Conservation (phyloP, 2,113 vertebrate genomes). For the Festucalex cinctus region DNA sequence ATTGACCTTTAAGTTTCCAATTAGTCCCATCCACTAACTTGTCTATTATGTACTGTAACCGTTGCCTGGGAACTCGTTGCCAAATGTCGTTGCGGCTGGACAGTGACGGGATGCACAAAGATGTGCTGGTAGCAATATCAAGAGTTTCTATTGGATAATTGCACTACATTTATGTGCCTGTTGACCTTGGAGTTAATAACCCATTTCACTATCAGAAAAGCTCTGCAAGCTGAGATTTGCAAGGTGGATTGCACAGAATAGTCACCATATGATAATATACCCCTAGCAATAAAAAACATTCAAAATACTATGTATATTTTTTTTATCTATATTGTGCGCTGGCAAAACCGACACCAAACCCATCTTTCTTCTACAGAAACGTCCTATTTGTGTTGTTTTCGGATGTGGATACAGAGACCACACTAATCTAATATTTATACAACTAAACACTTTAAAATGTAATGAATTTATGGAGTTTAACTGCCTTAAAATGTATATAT, state of each 20-base stretch:
- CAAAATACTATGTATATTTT: too few species aligned
- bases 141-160: slow-evolving; percentile 22
- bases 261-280: neutral
- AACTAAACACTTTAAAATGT: too few species aligned
- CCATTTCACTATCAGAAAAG: slow-evolving; percentile 21
- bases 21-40: slow-evolving; percentile 6
- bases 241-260: slow-evolving; percentile 17
- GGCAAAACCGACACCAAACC: too few species aligned
- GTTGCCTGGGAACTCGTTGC: slow-evolving; percentile 26
- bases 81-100: slow-evolving; percentile 24
- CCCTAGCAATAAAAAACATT: neutral
- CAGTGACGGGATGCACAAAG: slow-evolving; percentile 22
- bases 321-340: too few species aligned
- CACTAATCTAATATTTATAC: too few species aligned
- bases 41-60: slow-evolving; percentile 17
- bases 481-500: too few species aligned
- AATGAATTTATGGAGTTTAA: too few species aligned
- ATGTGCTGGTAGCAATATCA: slow-evolving; percentile 28
- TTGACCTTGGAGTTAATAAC: slow-evolving; percentile 26
- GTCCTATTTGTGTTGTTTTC: too few species aligned
- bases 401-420: too few species aligned
- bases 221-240: slow-evolving; percentile 25
- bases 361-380: too few species aligned
- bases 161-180: slow-evolving; percentile 20
- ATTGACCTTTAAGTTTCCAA: slow-evolving; percentile 31